phyloP scores from a whole-genome alignment of 2,888 invertebrate genomes.

The Lathronympha strigana region DNA sequence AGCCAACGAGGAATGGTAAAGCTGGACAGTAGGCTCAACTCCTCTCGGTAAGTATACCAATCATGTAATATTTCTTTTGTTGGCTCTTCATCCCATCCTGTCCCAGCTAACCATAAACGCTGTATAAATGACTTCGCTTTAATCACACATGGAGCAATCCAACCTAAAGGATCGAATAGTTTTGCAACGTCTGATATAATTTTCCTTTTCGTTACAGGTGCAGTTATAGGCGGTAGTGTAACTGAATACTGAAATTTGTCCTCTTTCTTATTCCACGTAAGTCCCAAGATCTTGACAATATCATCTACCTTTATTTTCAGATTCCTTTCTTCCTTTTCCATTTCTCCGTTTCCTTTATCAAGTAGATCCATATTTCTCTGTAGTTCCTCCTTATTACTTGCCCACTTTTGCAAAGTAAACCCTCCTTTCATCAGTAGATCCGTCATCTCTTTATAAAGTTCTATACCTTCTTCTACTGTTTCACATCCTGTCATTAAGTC shows the following conservation, averaged over 20 bases:
- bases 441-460: too few species aligned
- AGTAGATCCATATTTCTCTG: too few species aligned
- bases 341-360: too few species aligned
- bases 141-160: slow-evolving; percentile 50
- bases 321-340: too few species aligned
- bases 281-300: too few species aligned
- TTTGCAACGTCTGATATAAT: slow-evolving; percentile 51
- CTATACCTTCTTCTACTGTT: too few species aligned
- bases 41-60: slow-evolving; percentile 44
- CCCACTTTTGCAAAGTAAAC: too few species aligned
- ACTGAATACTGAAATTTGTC: slow-evolving; percentile 49
- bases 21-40: slow-evolving; percentile 27
- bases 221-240: slow-evolving; percentile 39
- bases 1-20: slow-evolving; percentile 44
- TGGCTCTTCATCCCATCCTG: slow-evolving; percentile 51
- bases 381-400: too few species aligned
- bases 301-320: too few species aligned
- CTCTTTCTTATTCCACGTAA: slow-evolving; percentile 43
- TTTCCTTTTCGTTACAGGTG: slow-evolving; percentile 51
- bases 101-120: slow-evolving; percentile 50
- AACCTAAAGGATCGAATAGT: slow-evolving; percentile 54
- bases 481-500: too few species aligned
- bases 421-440: too few species aligned
- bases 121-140: slow-evolving; percentile 53
- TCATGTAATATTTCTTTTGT: slow-evolving; percentile 41